Evolutionary conservation across 1,140 invertebrate genomes (phyloP).

Genomic region (Tetramorium simillimum): DNA sequence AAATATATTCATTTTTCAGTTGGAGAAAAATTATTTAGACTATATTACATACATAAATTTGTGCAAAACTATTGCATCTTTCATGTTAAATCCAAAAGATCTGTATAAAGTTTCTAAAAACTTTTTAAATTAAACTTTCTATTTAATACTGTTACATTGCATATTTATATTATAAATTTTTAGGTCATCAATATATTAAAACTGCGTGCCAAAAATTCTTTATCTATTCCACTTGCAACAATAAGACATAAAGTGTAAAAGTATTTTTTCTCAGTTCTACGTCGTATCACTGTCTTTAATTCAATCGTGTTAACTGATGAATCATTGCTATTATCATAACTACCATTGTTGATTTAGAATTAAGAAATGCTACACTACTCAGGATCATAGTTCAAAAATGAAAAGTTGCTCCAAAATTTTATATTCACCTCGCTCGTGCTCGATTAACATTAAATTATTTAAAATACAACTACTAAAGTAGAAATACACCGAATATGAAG

Average conservation of each 20-base stretch:
- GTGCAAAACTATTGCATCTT: background rate
- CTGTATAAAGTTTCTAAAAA: background rate
- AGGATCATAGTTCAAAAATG: background rate
- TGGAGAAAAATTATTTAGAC: background rate
- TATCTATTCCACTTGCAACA: background rate
- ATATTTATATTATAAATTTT: background rate
- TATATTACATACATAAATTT: background rate
- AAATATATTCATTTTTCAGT: background rate
- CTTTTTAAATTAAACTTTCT: background rate
- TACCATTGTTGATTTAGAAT: slow-evolving; percentile 13
- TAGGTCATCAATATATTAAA: background rate
- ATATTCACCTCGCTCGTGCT: background rate
- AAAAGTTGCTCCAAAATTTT: background rate
- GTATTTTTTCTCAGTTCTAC: slow-evolving; percentile 25
- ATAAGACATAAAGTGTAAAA: background rate
- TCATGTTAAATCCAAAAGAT: background rate
- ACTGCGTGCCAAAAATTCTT: background rate
- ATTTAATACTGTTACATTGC: background rate
- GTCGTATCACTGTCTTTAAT: slow-evolving; percentile 68
- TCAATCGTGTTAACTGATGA: slow-evolving; percentile 76
- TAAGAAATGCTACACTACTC: slow-evolving; percentile 12
- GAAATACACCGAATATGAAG: background rate
- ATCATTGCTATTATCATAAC: slow-evolving; percentile 74
- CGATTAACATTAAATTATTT: background rate
- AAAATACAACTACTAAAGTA: background rate